Percentiles rank a stretch among this genome's conserved stretches.
phyloP scores from a whole-genome alignment of 2,888 invertebrate species.

The Aphidius colemani region DNA sequence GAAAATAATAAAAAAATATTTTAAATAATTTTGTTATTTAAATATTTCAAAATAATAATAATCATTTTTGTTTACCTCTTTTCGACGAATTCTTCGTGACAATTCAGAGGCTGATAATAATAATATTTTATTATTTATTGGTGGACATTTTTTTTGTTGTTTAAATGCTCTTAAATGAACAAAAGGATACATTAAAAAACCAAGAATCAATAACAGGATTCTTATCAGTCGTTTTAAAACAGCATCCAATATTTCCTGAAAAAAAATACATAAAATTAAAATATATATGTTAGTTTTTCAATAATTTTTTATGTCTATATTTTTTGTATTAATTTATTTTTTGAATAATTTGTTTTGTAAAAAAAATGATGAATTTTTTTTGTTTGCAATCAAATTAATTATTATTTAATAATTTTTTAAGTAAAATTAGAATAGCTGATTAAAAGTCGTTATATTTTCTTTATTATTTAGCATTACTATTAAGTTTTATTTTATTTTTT shows the following conservation, averaged over 20 bases:
- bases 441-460: background rate
- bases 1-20: slow-evolving; percentile 9
- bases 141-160: slow-evolving; percentile 59
- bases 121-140: slow-evolving; percentile 70
- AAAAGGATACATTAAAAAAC: slow-evolving; percentile 37
- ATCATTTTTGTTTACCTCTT: slow-evolving; percentile 63
- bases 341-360: background rate
- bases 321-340: background rate
- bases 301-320: background rate
- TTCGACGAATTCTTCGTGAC: slow-evolving; percentile 72
- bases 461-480: background rate
- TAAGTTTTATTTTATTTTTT: slow-evolving; percentile 4
- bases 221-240: slow-evolving; percentile 31
- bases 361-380: background rate
- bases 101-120: slow-evolving; percentile 72
- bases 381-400: too few relatives aligned
- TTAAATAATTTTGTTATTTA: background rate
- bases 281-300: background rate
- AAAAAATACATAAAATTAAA: background rate
- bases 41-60: slow-evolving; percentile 4
- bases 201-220: slow-evolving; percentile 31
- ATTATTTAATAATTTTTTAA: too few relatives aligned
- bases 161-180: slow-evolving; percentile 31
- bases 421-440: too few relatives aligned
- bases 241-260: slow-evolving; percentile 33